These are phyloP conservation scores for Megalonaias nervosa DNA, from an alignment of 1,140 invertebrate species.

Conservation along the genomic window DNA sequence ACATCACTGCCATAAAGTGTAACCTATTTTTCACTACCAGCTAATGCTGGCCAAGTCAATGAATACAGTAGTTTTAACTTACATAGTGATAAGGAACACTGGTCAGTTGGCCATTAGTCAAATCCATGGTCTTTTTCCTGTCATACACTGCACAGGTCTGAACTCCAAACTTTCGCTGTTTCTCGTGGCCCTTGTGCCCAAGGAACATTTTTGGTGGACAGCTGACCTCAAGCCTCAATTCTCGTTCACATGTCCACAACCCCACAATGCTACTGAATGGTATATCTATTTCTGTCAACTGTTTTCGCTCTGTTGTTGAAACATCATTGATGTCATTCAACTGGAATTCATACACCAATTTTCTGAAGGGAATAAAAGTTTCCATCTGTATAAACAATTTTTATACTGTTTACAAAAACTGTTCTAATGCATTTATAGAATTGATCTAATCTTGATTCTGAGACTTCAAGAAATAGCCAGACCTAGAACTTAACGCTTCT, in stretches of 20 bases:
- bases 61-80: not conserved
- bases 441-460: too few relatives aligned
- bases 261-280: conserved; percentile 17
- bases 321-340: not conserved
- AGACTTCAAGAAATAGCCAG: too few relatives aligned
- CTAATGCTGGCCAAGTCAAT: too few relatives aligned
- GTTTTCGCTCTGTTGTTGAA: too few relatives aligned
- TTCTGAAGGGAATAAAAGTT: conserved; percentile 1
- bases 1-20: too few relatives aligned
- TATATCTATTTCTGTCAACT: conserved; percentile 13
- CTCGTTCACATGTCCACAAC: conserved; percentile 17
- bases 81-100: conserved; percentile 20
- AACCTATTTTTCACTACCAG: too few relatives aligned
- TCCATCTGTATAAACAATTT: not conserved
- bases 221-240: conserved; percentile 28
- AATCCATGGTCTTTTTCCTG: conserved; percentile 1
- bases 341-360: conserved; percentile 29
- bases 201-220: conserved; percentile 16
- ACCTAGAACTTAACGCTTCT: too few relatives aligned
- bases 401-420: too few relatives aligned
- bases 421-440: too few relatives aligned
- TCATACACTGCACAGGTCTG: conserved; percentile 7
- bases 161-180: not conserved
- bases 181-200: conserved; percentile 8
- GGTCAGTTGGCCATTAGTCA: conserved; percentile 20